These are phyloP conservation scores for Pelosia muscerda DNA, from an alignment of 2,888 invertebrate genomes.

Conservation along the genomic window DNA sequence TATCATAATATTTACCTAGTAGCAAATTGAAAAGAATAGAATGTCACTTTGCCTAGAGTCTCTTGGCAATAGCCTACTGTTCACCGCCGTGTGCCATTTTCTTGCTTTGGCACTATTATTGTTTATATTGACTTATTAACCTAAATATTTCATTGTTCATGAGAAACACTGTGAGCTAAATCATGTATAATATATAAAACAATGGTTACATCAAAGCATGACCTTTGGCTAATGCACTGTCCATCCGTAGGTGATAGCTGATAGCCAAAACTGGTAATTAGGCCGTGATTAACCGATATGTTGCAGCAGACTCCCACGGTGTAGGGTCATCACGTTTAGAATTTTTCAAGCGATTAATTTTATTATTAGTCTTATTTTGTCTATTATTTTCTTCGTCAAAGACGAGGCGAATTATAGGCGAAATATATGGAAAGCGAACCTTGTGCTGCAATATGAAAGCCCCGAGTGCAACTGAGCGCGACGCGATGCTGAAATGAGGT, in stretches of 20 bases:
- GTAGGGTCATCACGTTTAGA: conserved; percentile 43
- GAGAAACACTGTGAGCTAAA: conserved; percentile 47
- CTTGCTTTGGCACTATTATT: not conserved
- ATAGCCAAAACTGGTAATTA: conserved; percentile 84
- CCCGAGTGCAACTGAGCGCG: no score
- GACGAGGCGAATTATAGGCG: no score
- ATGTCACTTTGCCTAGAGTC: no score
- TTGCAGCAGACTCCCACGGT: conserved; percentile 71
- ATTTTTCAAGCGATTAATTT: not conserved
- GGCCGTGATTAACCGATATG: conserved; percentile 74
- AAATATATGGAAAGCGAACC: no score
- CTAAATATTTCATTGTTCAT: conserved; percentile 42
- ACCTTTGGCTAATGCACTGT: conserved; percentile 81
- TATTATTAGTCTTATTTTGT: not conserved
- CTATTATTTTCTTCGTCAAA: not conserved
- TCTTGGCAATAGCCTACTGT: no score
- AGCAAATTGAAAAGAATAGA: no score
- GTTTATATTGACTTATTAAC: conserved; percentile 4
- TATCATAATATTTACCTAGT: no score
- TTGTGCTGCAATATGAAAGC: no score
- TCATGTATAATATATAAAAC: conserved; percentile 39
- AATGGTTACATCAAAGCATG: conserved; percentile 52
- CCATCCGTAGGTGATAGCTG: conserved; percentile 74
- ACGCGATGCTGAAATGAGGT: no score
- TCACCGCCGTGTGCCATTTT: no score